phyloP scores from a whole-genome alignment of 2,888 invertebrate genomes.

The Mimas tiliae region DNA sequence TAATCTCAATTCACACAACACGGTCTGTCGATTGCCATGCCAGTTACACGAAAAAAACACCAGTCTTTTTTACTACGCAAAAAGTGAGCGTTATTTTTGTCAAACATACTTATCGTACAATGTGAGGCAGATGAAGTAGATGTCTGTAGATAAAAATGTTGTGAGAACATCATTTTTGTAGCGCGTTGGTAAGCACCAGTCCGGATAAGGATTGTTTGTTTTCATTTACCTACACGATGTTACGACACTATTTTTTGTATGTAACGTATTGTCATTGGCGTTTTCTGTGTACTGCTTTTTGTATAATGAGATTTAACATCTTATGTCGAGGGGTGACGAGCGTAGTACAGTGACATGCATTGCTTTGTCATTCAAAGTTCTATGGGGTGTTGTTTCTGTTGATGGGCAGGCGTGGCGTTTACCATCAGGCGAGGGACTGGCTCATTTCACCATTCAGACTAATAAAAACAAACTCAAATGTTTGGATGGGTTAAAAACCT shows the following conservation, averaged over 20 bases:
- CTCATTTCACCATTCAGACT: no score
- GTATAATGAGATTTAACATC: no score
- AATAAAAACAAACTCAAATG: no score
- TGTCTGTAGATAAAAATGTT: slow-evolving; percentile 14
- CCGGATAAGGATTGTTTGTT: slow-evolving; percentile 1
- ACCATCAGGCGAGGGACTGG: no score
- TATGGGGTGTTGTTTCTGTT: no score
- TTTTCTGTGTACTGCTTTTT: no score
- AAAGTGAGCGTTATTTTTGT: slow-evolving; percentile 8
- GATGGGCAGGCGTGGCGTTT: no score
- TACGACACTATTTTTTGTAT: background rate
- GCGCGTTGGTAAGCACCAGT: slow-evolving; percentile 2
- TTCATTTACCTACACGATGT: background rate
- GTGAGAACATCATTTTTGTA: slow-evolving; percentile 14
- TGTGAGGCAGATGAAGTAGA: slow-evolving; percentile 15
- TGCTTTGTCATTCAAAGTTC: no score
- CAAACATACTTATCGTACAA: slow-evolving; percentile 13
- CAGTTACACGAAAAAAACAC: background rate
- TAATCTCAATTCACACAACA: no score
- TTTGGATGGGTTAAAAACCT: no score
- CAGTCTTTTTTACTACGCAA: slow-evolving; percentile 4
- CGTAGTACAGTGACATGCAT: no score
- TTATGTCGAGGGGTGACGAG: no score
- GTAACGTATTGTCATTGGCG: background rate
- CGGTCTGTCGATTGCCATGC: background rate